Percentiles rank a stretch among this genome's conserved stretches.
Conservation (phyloP, 2,888 invertebrate genomes). For the Rhagonycha fulva region DNA sequence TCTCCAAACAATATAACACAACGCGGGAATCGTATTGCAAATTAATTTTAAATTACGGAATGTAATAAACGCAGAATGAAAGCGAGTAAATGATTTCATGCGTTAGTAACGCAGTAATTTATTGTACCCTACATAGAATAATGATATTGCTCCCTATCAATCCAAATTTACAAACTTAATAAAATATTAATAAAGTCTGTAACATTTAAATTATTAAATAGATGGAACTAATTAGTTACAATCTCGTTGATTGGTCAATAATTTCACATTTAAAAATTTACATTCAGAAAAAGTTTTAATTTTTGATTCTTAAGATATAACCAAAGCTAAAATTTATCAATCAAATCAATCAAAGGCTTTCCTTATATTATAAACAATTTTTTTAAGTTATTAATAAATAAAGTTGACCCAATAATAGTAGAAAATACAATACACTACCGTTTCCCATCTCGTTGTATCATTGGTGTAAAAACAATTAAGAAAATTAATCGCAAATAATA, state of each 20-base stretch:
- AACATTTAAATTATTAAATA: slow-evolving; percentile 10
- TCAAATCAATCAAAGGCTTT: too few relatives aligned
- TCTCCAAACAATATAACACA: slow-evolving; percentile 30
- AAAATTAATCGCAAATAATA: not conserved
- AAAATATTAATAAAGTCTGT: slow-evolving; percentile 27
- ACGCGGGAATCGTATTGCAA: slow-evolving; percentile 30
- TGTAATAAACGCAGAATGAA: slow-evolving; percentile 29
- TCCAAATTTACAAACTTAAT: slow-evolving; percentile 24
- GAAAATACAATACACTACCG: not conserved
- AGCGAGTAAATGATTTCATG: slow-evolving; percentile 31
- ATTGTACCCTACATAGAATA: slow-evolving; percentile 25
- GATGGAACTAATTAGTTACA: not conserved
- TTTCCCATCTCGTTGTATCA: not conserved
- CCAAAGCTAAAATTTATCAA: too few relatives aligned
- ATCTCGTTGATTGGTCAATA: not conserved
- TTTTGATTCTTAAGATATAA: too few relatives aligned
- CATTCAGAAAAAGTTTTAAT: not conserved
- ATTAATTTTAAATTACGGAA: slow-evolving; percentile 31
- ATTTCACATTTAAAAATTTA: not conserved
- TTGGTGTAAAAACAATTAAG: not conserved
- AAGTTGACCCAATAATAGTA: not conserved
- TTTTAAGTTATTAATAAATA: not conserved
- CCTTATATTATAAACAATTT: too few relatives aligned
- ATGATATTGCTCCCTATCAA: slow-evolving; percentile 27
- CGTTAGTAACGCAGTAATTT: slow-evolving; percentile 28